Percentiles rank a stretch among this genome's conserved stretches.
Conservation (phyloP, 2,888 invertebrate genomes). For the Hipparchia sbordonii region DNA sequence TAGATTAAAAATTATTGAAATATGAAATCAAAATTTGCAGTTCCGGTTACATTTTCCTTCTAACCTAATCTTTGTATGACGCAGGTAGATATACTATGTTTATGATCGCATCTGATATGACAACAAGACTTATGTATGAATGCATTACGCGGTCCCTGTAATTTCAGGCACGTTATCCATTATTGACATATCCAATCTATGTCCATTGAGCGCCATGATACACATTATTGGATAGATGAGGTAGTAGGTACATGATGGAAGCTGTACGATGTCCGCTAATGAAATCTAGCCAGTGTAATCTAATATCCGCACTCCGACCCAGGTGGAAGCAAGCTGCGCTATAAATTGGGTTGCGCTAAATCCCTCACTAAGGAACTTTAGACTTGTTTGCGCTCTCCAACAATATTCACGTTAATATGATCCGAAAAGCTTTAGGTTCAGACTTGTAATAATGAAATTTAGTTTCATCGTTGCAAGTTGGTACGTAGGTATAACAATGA, state of each 20-base stretch:
- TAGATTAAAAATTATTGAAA: too few species aligned
- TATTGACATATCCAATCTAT: background rate
- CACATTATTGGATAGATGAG: slow-evolving; percentile 10
- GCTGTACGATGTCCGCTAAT: slow-evolving; percentile 12
- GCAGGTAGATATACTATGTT: too few species aligned
- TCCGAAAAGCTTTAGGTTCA: slow-evolving; percentile 21
- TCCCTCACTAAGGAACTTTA: slow-evolving; percentile 9
- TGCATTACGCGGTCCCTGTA: background rate
- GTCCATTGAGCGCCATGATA: slow-evolving; percentile 7
- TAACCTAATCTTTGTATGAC: too few species aligned
- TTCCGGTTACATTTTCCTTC: too few species aligned
- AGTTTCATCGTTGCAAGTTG: slow-evolving; percentile 11
- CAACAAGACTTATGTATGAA: background rate
- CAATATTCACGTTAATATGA: slow-evolving; percentile 28
- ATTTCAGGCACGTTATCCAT: background rate
- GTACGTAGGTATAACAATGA: background rate
- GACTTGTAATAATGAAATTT: slow-evolving; percentile 14
- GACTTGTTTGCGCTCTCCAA: slow-evolving; percentile 18
- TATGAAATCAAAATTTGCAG: too few species aligned
- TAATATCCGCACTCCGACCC: background rate
- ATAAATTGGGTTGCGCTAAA: slow-evolving; percentile 14
- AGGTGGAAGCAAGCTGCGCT: slow-evolving; percentile 2
- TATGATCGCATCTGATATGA: too few species aligned
- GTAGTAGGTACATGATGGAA: background rate
- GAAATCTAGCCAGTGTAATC: slow-evolving; percentile 12